Conservation (phyloP, 2,888 invertebrate species). For the Aricia artaxerxes region DNA sequence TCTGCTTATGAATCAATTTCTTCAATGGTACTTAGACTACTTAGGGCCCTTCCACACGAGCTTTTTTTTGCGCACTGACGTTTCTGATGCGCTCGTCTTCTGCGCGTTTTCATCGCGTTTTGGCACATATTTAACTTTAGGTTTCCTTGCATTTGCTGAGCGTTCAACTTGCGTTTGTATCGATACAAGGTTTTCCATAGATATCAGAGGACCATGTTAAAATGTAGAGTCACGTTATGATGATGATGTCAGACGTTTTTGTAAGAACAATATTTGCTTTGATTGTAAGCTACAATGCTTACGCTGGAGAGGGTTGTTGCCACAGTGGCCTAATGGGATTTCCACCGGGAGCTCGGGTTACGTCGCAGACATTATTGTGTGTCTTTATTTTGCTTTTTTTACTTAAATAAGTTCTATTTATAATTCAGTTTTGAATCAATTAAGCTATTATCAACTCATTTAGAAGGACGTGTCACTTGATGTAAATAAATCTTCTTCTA, state of each 20-base stretch:
- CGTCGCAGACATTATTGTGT: background rate
- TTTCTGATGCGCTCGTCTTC: too few relatives aligned
- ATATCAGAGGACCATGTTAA: background rate
- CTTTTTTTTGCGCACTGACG: too few relatives aligned
- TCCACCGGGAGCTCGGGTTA: conserved; percentile 14
- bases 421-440: background rate
- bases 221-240: background rate
- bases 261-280: conserved; percentile 23
- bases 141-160: too few relatives aligned
- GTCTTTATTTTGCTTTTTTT: conserved; percentile 8
- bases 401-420: background rate
- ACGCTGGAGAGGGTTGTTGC: conserved; percentile 11
- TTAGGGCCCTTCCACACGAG: too few relatives aligned
- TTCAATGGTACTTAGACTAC: too few relatives aligned
- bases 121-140: too few relatives aligned
- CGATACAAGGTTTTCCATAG: too few relatives aligned
- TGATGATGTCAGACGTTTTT: conserved; percentile 4
- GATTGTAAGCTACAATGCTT: conserved; percentile 27
- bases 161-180: too few relatives aligned
- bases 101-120: too few relatives aligned
- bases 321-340: conserved; percentile 28
- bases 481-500: too few relatives aligned
- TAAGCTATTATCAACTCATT: background rate
- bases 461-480: too few relatives aligned
- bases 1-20: too few relatives aligned